A percentile compares a stretch with the other conserved stretches of the same genome.
These are phyloP conservation scores for Zosterops pallidus DNA, from an alignment of 2,113 vertebrate genomes.

Conservation along the genomic window DNA sequence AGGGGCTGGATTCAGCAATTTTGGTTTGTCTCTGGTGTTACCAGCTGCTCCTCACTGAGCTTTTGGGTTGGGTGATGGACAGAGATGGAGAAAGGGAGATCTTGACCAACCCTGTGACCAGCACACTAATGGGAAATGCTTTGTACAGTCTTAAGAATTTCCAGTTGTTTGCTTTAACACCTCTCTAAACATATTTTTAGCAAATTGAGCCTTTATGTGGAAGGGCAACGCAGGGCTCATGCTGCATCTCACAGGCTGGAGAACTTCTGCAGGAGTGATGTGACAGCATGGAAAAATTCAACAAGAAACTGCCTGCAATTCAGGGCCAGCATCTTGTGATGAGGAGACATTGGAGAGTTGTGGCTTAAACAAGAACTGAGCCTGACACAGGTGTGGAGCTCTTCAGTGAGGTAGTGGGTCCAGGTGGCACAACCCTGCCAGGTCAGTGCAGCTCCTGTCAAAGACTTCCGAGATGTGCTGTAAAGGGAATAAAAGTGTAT, in stretches of 20 bases:
- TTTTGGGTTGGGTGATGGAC: neutral
- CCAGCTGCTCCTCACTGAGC: neutral
- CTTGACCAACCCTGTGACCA: neutral
- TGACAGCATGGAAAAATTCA: neutral
- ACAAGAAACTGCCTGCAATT: neutral
- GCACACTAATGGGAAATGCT: neutral
- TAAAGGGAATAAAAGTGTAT: neutral
- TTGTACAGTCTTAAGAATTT: neutral
- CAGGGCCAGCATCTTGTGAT: neutral
- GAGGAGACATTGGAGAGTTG: neutral
- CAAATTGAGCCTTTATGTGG: neutral
- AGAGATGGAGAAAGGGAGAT: neutral
- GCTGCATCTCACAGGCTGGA: neutral
- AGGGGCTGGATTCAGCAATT: neutral
- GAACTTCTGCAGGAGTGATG: neutral
- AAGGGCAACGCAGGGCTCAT: fast-evolving
- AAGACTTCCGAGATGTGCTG: neutral
- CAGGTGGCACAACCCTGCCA: neutral
- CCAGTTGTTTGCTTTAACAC: neutral
- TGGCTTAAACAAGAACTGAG: neutral
- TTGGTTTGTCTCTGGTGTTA: neutral
- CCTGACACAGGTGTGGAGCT: neutral
- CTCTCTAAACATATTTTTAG: neutral
- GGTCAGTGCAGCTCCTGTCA: fast-evolving
- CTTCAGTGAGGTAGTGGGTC: neutral